Evolutionary conservation across 2,888 invertebrate species (phyloP).

Genomic region (Trichopria drosophilae): DNA sequence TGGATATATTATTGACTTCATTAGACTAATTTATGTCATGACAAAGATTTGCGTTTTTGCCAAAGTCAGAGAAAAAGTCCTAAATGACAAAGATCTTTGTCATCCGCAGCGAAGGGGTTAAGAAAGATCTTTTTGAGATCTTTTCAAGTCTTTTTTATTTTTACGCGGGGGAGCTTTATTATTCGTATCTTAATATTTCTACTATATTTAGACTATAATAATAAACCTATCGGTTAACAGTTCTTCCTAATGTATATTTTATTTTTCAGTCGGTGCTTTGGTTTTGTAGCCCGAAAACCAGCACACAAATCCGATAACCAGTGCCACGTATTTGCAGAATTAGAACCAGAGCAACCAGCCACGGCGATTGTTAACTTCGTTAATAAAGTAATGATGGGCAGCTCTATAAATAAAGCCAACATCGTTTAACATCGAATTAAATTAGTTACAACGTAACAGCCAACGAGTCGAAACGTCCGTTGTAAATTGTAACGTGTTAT

Average conservation of each 20-base stretch:
- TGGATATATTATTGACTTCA: too few relatives aligned
- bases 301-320: constrained; percentile 88
- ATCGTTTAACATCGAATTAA: constrained; percentile 56
- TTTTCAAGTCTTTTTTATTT: too few relatives aligned
- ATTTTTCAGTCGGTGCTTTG: constrained; percentile 81
- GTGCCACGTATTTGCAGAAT: constrained; percentile 95
- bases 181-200: constrained; percentile 3
- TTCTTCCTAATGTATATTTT: constrained; percentile 27
- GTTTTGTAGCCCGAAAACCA: constrained; percentile 90
- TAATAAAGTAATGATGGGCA: constrained; percentile 74
- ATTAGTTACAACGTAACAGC: neutral
- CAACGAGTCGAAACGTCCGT: neutral
- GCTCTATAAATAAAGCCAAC: constrained; percentile 61
- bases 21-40: too few relatives aligned
- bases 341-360: constrained; percentile 92
- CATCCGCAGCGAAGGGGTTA: too few relatives aligned
- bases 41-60: too few relatives aligned
- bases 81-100: too few relatives aligned
- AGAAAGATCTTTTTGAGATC: too few relatives aligned
- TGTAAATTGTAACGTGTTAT: neutral
- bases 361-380: constrained; percentile 91
- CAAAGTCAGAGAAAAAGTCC: too few relatives aligned
- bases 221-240: neutral
- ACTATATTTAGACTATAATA: neutral
- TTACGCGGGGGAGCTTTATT: neutral